phyloP scores from a whole-genome alignment of 2,113 vertebrate genomes.

The Antigone vipio region DNA sequence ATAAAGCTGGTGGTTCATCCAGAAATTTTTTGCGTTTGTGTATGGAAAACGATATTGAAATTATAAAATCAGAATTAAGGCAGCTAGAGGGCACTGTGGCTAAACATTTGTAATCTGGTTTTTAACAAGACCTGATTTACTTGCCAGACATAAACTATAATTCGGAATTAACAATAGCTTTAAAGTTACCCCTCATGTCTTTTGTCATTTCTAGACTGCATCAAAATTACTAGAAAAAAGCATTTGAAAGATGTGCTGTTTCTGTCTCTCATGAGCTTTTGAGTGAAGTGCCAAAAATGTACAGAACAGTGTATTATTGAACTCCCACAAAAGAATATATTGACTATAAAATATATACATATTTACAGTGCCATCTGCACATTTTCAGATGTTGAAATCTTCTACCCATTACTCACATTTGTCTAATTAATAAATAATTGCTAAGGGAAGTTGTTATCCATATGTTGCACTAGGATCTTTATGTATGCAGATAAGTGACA shows the following conservation, averaged over 20 bases:
- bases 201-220: background rate
- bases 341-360: background rate
- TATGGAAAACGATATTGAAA: background rate
- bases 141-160: background rate
- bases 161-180: background rate
- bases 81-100: conserved; percentile 71
- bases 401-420: conserved; percentile 6
- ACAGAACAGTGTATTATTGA: background rate
- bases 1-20: background rate
- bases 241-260: background rate
- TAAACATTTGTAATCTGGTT: conserved; percentile 47
- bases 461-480: conserved; percentile 7
- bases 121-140: background rate
- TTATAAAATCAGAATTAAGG: background rate
- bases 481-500: conserved; percentile 16
- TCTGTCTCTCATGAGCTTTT: background rate
- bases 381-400: background rate
- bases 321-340: background rate
- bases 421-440: conserved; percentile 52
- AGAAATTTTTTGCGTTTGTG: background rate
- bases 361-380: background rate
- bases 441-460: conserved; percentile 28
- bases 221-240: background rate
- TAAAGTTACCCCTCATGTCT: background rate
- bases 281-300: background rate